Percentiles rank a stretch among this genome's conserved stretches.
Evolutionary conservation across 1,140 invertebrate genomes (phyloP).

Genomic region (Lordiphosa collinella): DNA sequence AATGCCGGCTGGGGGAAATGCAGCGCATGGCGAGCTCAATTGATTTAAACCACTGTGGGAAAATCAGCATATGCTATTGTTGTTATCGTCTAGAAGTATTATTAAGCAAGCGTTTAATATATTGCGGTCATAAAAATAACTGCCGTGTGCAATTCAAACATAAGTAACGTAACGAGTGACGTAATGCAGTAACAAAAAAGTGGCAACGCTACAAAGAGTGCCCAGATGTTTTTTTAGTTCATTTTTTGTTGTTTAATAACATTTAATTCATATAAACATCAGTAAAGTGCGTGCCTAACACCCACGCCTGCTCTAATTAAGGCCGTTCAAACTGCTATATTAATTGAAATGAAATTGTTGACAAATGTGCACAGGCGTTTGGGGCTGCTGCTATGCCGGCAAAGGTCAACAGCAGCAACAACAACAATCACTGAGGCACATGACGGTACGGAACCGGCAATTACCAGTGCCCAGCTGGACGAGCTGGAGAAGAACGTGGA

Average conservation of each 20-base stretch:
- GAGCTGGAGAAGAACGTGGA: slow-evolving; percentile 52
- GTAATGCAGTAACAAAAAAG: slow-evolving; percentile 1
- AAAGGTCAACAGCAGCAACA: slow-evolving; percentile 34
- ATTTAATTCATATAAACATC: not conserved
- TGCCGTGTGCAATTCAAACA: slow-evolving; percentile 6
- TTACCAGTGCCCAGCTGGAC: slow-evolving; percentile 54
- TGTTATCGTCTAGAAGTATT: slow-evolving; percentile 23
- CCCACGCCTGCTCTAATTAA: not conserved
- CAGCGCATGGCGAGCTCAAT: slow-evolving; percentile 38
- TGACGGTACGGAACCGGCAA: slow-evolving; percentile 31
- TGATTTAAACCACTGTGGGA: slow-evolving; percentile 16
- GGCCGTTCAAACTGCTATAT: slow-evolving; percentile 15
- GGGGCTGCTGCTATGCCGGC: slow-evolving; percentile 32
- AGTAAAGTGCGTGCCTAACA: not conserved
- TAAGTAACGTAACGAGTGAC: not conserved
- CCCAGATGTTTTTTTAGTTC: slow-evolving; percentile 18
- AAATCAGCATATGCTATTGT: not conserved
- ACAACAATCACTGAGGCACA: slow-evolving; percentile 5
- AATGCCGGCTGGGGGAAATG: slow-evolving; percentile 7
- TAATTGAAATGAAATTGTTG: slow-evolving; percentile 61
- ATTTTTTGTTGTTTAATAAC: slow-evolving; percentile 10
- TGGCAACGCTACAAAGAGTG: slow-evolving; percentile 13
- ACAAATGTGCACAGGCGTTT: slow-evolving; percentile 36
- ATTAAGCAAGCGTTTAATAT: slow-evolving; percentile 20
- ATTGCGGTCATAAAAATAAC: slow-evolving; percentile 24